These are phyloP conservation scores for Copidosoma aretas DNA, from an alignment of 2,888 invertebrate species.

Conservation along the genomic window DNA sequence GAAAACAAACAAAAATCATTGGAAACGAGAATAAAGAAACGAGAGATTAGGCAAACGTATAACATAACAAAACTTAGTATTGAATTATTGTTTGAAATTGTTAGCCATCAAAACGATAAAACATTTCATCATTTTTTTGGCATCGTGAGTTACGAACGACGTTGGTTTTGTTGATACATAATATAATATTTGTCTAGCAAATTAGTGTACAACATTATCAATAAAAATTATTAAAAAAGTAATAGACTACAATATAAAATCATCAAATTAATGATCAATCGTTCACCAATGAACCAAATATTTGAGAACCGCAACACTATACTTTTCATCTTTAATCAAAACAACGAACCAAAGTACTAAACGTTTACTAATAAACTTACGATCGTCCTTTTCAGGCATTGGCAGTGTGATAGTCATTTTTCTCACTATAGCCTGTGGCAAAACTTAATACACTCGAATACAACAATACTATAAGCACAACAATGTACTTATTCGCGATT, in stretches of 20 bases:
- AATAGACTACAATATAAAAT: no score
- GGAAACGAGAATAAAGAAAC: not conserved
- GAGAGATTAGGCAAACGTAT: not conserved
- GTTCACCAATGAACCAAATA: not conserved
- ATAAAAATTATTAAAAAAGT: no score
- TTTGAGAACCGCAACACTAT: no score
- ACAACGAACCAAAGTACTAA: not conserved
- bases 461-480: conserved; percentile 1
- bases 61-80: not conserved
- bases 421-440: not conserved
- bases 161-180: no score
- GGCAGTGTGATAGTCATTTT: conserved; percentile 40
- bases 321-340: not conserved
- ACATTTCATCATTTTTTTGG: no score
- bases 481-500: not conserved
- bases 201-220: no score
- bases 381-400: conserved; percentile 29
- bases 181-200: no score
- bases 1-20: not conserved
- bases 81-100: not conserved
- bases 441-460: not conserved
- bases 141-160: no score
- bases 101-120: no score
- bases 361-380: conserved; percentile 29
- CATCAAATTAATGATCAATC: not conserved